A percentile compares a stretch with the other conserved stretches of the same genome.
Evolutionary conservation across 2,888 invertebrate species (phyloP).

Genomic region (Oscheius sp.): DNA sequence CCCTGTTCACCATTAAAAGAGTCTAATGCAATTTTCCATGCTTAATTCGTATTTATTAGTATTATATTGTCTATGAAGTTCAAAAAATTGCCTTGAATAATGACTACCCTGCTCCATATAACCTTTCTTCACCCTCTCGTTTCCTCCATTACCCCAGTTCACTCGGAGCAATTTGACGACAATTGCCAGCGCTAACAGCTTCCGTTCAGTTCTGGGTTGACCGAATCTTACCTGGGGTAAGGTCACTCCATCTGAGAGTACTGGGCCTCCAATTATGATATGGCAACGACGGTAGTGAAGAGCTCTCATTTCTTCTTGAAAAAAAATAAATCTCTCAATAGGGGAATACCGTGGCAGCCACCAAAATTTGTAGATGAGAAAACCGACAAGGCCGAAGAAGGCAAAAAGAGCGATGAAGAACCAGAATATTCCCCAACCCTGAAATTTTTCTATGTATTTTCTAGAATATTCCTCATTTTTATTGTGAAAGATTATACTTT

Average conservation of each 20-base stretch:
- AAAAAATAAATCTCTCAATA: too few relatives aligned
- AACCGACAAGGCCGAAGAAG: background rate
- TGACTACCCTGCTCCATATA: too few relatives aligned
- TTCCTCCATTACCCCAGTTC: background rate
- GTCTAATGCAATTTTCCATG: too few relatives aligned
- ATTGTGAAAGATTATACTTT: too few relatives aligned
- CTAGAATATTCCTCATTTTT: too few relatives aligned
- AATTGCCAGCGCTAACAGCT: background rate
- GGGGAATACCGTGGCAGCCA: constrained; percentile 10
- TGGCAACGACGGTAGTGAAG: background rate
- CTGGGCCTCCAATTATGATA: background rate
- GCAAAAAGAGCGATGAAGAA: background rate
- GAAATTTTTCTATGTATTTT: background rate
- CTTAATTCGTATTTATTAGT: too few relatives aligned
- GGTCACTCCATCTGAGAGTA: constrained; percentile 14
- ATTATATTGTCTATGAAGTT: too few relatives aligned
- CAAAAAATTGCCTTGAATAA: too few relatives aligned
- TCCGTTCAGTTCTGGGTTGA: background rate
- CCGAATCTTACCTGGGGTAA: background rate
- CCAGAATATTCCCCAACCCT: constrained; percentile 16
- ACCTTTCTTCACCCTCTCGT: background rate
- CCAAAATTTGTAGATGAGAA: constrained; percentile 10
- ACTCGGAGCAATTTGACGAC: background rate
- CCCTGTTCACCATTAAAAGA: too few relatives aligned
- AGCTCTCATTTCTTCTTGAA: background rate